These are phyloP conservation scores for Premnoplex brunnescens DNA, from an alignment of 2,797 vertebrate genomes.

Conservation along the genomic window DNA sequence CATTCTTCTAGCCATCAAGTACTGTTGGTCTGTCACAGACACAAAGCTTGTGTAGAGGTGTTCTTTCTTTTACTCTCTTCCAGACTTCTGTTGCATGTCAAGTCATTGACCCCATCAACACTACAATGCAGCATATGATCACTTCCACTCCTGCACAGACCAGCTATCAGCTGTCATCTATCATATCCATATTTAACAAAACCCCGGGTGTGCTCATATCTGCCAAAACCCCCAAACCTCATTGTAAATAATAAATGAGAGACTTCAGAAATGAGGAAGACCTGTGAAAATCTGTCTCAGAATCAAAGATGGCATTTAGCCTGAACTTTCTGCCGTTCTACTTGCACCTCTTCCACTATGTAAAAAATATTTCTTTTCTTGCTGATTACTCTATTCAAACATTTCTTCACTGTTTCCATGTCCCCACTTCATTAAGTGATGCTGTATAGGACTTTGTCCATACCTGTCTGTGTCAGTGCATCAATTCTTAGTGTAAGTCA, in stretches of 20 bases:
- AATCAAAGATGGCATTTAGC: not conserved
- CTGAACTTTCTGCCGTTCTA: not conserved
- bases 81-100: not conserved
- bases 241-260: fast-evolving
- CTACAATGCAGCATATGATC: not conserved
- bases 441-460: not conserved
- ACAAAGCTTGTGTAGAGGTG: not conserved
- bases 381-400: not conserved
- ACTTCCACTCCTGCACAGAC: not conserved
- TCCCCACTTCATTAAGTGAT: not conserved
- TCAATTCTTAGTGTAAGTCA: not conserved
- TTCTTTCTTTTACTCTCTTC: not conserved
- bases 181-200: fast-evolving
- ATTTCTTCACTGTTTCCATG: not conserved
- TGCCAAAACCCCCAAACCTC: not conserved
- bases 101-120: not conserved
- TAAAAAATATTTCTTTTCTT: not conserved
- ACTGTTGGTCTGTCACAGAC: not conserved
- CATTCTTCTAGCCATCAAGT: not conserved
- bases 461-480: not conserved
- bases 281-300: not conserved
- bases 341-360: not conserved
- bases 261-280: not conserved
- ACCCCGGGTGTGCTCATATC: fast-evolving
- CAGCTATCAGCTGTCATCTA: not conserved